phyloP scores from a whole-genome alignment of 2,113 vertebrate genomes.

The Oncorhynchus masou region DNA sequence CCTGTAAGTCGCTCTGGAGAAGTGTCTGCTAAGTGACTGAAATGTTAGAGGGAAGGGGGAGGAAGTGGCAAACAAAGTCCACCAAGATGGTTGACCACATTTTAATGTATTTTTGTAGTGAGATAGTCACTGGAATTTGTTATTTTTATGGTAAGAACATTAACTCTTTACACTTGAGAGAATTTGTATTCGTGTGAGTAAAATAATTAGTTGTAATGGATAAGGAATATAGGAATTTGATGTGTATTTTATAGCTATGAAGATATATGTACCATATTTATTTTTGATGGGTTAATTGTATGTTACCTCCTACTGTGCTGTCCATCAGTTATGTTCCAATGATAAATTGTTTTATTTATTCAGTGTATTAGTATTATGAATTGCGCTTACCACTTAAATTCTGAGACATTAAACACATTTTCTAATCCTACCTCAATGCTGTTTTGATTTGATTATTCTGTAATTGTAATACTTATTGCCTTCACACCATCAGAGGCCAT shows the following conservation, averaged over 20 bases:
- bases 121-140: conserved; percentile 22
- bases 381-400: conserved; percentile 51
- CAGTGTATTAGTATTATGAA: conserved; percentile 41
- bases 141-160: conserved; percentile 40
- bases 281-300: conserved; percentile 57
- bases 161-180: conserved; percentile 72
- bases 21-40: too few species aligned
- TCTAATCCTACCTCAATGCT: conserved; percentile 34
- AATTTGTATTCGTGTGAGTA: conserved; percentile 59
- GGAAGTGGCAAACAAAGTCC: conserved; percentile 33
- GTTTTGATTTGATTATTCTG: not conserved
- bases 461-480: not conserved
- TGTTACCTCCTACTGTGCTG: conserved; percentile 44
- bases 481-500: not conserved
- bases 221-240: conserved; percentile 52
- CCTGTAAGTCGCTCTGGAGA: too few species aligned
- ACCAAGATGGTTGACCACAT: conserved; percentile 50
- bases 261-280: conserved; percentile 65
- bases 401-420: conserved; percentile 62
- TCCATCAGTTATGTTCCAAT: conserved; percentile 40
- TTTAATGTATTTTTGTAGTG: conserved; percentile 54
- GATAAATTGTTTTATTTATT: conserved; percentile 71
- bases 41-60: conserved; percentile 28
- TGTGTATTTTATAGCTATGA: conserved; percentile 54
- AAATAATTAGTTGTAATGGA: conserved; percentile 51